A percentile compares a stretch with the other conserved stretches of the same genome.
Conservation (phyloP, 1,140 invertebrate species). For the Pseudomyrmex sp. region DNA sequence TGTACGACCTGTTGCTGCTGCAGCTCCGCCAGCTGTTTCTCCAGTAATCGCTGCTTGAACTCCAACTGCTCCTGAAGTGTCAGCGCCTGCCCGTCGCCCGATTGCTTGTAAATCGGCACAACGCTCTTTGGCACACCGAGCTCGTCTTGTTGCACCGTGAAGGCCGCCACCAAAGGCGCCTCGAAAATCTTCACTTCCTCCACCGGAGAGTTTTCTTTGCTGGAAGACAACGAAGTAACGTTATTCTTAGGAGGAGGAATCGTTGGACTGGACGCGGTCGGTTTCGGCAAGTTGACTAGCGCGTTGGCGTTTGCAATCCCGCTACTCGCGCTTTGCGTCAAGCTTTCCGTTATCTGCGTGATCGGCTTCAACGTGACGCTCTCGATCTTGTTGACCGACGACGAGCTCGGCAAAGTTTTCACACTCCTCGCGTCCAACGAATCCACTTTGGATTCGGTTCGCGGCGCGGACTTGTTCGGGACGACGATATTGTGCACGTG, state of each 20-base stretch:
- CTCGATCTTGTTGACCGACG: constrained; percentile 64
- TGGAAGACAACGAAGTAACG: constrained; percentile 75
- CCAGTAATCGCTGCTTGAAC: constrained; percentile 89
- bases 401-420: constrained; percentile 29
- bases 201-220: constrained; percentile 77
- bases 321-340: constrained; percentile 77
- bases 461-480: constrained; percentile 66
- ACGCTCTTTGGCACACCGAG: constrained; percentile 90
- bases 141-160: constrained; percentile 93
- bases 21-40: constrained; percentile 89
- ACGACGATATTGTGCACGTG: constrained; percentile 74
- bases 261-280: constrained; percentile 75
- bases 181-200: constrained; percentile 92
- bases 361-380: constrained; percentile 69
- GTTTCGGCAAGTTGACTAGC: constrained; percentile 73
- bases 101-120: constrained; percentile 87
- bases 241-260: constrained; percentile 65
- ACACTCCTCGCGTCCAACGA: constrained; percentile 68
- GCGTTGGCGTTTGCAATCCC: constrained; percentile 77
- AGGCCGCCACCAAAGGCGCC: constrained; percentile 92
- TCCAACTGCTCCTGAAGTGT: constrained; percentile 87
- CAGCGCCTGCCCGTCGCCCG: constrained; percentile 77
- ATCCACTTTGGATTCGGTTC: constrained; percentile 56
- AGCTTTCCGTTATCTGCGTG: constrained; percentile 69
- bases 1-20: constrained; percentile 90